Percentiles rank a stretch among this genome's conserved stretches.
phyloP scores from a whole-genome alignment of 2,888 invertebrate species.

The Cyrtodaria siliqua region DNA sequence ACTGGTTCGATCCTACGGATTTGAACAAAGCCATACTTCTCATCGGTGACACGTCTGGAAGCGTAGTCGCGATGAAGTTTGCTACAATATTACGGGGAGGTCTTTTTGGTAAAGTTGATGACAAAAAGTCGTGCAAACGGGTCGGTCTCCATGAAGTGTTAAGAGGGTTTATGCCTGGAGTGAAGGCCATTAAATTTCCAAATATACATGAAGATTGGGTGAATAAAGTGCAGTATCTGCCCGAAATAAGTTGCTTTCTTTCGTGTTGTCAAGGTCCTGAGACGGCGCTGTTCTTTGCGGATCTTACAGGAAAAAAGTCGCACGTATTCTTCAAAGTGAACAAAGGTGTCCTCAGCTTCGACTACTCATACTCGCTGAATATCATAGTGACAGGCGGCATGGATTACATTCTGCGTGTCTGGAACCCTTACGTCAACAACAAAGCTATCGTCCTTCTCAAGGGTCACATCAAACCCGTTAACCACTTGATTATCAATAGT shows the following conservation, averaged over 20 bases:
- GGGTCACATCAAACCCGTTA: conserved; percentile 88
- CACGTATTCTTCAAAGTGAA: conserved; percentile 87
- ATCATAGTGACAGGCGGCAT: conserved; percentile 89
- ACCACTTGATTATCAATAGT: conserved; percentile 90
- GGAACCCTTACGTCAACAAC: conserved; percentile 92
- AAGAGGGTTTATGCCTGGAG: conserved; percentile 86
- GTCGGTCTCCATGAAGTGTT: conserved; percentile 68
- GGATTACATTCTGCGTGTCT: conserved; percentile 91
- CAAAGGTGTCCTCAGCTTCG: conserved; percentile 86
- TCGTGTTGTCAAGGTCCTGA: conserved; percentile 89
- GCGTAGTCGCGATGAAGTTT: conserved; percentile 79
- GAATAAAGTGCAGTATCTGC: conserved; percentile 90
- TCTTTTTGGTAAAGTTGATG: conserved; percentile 67
- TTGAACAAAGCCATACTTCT: conserved; percentile 89
- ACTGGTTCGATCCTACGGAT: conserved; percentile 88
- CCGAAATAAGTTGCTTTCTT: conserved; percentile 89
- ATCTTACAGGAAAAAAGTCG: conserved; percentile 88
- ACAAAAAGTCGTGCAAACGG: conserved; percentile 67
- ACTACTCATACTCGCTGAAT: conserved; percentile 80
- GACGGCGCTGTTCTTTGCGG: conserved; percentile 89
- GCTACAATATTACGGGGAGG: conserved; percentile 69
- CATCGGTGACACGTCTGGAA: conserved; percentile 92
- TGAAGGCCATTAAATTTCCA: conserved; percentile 87
- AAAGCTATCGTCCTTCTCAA: conserved; percentile 89
- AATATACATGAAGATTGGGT: conserved; percentile 90